Conservation (phyloP, 1,140 invertebrate species). For the Ruditapes philippinarum region DNA sequence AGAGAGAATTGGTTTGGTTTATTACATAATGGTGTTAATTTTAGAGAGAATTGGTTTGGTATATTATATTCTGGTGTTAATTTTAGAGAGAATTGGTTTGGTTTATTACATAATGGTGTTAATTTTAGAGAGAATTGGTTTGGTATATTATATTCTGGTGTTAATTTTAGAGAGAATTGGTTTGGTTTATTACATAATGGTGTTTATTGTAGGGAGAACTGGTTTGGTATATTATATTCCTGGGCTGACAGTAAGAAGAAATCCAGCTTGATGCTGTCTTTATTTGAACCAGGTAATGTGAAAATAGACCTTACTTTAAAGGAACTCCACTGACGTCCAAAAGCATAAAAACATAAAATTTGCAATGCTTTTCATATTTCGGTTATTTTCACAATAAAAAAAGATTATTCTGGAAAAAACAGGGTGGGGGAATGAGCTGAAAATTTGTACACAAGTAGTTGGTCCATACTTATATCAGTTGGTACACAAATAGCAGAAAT, state of each 20-base stretch:
- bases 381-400: too few species aligned
- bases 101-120: not conserved
- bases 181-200: slow-evolving; percentile 91
- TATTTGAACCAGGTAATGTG: slow-evolving; percentile 92
- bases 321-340: too few species aligned
- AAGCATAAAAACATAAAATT: too few species aligned
- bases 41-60: slow-evolving; percentile 94
- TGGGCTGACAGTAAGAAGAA: slow-evolving; percentile 98
- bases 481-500: too few species aligned
- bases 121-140: slow-evolving; percentile 93
- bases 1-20: slow-evolving; percentile 94
- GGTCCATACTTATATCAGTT: too few species aligned
- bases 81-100: slow-evolving; percentile 94
- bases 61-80: not conserved
- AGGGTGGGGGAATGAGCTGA: too few species aligned
- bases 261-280: slow-evolving; percentile 96
- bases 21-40: slow-evolving; percentile 7
- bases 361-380: too few species aligned
- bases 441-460: too few species aligned
- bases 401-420: too few species aligned
- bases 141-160: slow-evolving; percentile 89
- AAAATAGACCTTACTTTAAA: too few species aligned
- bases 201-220: slow-evolving; percentile 90
- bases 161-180: slow-evolving; percentile 84
- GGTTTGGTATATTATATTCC: slow-evolving; percentile 98